phyloP scores from a whole-genome alignment of 1,140 invertebrate genomes.

The Drosophila kikkawai region DNA sequence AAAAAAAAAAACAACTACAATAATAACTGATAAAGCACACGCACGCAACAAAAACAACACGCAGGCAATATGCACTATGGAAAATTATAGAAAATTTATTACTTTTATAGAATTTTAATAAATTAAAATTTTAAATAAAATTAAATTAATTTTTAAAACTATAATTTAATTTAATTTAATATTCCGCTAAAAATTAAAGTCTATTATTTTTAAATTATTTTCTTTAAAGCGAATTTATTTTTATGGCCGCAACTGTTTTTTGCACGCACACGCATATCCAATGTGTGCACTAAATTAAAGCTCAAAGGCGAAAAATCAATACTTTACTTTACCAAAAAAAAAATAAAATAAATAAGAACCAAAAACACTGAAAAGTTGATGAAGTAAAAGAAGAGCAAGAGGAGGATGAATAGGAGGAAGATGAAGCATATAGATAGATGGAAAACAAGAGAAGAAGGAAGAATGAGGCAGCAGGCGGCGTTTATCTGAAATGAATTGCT shows the following conservation, averaged over 20 bases:
- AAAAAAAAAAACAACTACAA: constrained; percentile 53
- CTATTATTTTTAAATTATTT: neutral
- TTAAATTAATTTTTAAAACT: too few relatives aligned
- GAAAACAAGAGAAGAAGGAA: neutral
- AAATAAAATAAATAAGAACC: neutral
- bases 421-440: neutral
- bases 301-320: constrained; percentile 78
- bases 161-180: too few relatives aligned
- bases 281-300: constrained; percentile 75
- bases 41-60: constrained; percentile 48
- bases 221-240: neutral
- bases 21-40: constrained; percentile 32
- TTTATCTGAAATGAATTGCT: constrained; percentile 83
- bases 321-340: constrained; percentile 61
- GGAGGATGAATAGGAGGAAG: neutral
- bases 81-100: neutral
- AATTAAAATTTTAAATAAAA: too few relatives aligned
- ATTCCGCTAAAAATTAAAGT: too few relatives aligned
- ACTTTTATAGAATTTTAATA: too few relatives aligned
- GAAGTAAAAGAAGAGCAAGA: neutral
- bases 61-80: constrained; percentile 1
- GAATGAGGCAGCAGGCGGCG: constrained; percentile 8
- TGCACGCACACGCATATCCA: constrained; percentile 32
- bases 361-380: constrained; percentile 20
- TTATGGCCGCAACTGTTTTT: neutral